Conservation (phyloP, 2,113 vertebrate species). For the Hypanus sabinus region DNA sequence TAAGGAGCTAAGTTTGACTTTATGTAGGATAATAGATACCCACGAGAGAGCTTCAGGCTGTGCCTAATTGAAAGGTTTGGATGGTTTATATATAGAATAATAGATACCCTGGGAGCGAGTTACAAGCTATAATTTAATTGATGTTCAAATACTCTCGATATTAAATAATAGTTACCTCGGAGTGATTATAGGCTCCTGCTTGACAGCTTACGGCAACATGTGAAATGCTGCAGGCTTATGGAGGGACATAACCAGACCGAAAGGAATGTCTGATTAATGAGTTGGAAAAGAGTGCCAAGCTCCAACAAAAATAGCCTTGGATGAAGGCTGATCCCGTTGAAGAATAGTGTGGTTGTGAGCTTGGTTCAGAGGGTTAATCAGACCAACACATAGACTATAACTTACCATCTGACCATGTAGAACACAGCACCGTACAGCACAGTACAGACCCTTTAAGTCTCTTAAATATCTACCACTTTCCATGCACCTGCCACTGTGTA, state of each 20-base stretch:
- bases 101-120: not conserved
- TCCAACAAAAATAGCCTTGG: not conserved
- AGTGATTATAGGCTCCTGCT: not conserved
- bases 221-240: not conserved
- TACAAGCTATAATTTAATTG: slow-evolving; percentile 13
- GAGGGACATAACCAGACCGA: not conserved
- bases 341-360: not conserved
- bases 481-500: no score
- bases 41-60: not conserved
- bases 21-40: not conserved
- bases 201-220: not conserved
- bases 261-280: not conserved
- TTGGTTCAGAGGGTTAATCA: not conserved
- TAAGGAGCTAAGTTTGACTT: not conserved
- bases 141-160: not conserved
- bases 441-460: no score
- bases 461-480: no score
- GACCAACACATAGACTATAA: not conserved
- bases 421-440: no score
- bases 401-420: no score
- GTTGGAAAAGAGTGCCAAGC: not conserved
- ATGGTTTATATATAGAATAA: not conserved
- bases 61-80: not conserved
- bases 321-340: not conserved
- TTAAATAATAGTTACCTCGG: slow-evolving; percentile 11